phyloP scores from a whole-genome alignment of 2,888 invertebrate species.

The Pegoplata infirma region DNA sequence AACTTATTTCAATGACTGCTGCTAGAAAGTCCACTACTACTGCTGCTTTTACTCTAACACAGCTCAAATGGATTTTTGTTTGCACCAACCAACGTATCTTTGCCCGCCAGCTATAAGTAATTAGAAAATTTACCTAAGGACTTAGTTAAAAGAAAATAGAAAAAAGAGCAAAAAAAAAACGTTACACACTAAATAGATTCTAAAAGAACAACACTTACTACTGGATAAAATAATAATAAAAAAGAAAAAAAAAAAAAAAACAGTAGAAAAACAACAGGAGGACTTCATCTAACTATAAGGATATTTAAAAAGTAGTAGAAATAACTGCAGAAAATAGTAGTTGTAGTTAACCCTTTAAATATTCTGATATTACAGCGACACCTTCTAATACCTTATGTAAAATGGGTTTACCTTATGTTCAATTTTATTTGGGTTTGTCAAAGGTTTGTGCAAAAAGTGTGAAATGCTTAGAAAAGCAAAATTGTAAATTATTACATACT shows the following conservation, averaged over 20 bases:
- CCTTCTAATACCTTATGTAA: too few species aligned
- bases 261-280: not conserved
- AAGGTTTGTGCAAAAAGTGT: too few species aligned
- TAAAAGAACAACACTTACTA: slow-evolving; percentile 36
- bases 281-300: not conserved
- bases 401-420: too few species aligned
- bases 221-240: not conserved
- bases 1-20: not conserved
- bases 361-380: too few species aligned
- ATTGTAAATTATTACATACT: too few species aligned
- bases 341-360: not conserved
- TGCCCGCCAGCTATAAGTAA: slow-evolving; percentile 49
- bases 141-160: slow-evolving; percentile 37
- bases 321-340: slow-evolving; percentile 1
- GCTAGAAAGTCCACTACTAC: too few species aligned
- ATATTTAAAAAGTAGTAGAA: slow-evolving; percentile 7
- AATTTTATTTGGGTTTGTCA: too few species aligned
- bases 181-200: slow-evolving; percentile 13
- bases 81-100: slow-evolving; percentile 16
- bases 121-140: slow-evolving; percentile 58
- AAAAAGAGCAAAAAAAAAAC: not conserved
- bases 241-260: not conserved
- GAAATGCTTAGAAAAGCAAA: too few species aligned
- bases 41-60: not conserved
- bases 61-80: slow-evolving; percentile 1